These are phyloP conservation scores for Distichodus sexfasciatus DNA, from an alignment of 2,797 vertebrate species.

Conservation along the genomic window DNA sequence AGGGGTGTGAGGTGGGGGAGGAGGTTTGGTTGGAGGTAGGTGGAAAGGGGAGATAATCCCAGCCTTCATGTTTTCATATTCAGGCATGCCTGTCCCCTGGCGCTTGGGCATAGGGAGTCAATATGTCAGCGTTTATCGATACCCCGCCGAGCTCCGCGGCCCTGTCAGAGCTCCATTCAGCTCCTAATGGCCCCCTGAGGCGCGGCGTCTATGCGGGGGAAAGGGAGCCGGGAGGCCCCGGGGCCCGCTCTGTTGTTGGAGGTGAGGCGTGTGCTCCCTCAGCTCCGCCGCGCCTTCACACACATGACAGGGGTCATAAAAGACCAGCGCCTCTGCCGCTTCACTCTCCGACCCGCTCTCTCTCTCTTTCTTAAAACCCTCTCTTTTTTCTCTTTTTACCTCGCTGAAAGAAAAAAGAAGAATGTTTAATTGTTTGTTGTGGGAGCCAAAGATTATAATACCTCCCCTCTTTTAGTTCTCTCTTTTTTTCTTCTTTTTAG, in stretches of 20 bases:
- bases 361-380: slow-evolving; percentile 55
- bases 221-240: slow-evolving; percentile 77
- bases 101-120: slow-evolving; percentile 82
- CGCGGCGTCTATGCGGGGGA: slow-evolving; percentile 80
- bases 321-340: slow-evolving; percentile 69
- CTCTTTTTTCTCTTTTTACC: slow-evolving; percentile 56
- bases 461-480: slow-evolving; percentile 69
- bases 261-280: slow-evolving; percentile 80
- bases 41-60: slow-evolving; percentile 28
- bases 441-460: slow-evolving; percentile 78
- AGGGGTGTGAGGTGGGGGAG: too few species aligned
- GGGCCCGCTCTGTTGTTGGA: slow-evolving; percentile 80
- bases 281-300: slow-evolving; percentile 74
- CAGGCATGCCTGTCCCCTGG: slow-evolving; percentile 71
- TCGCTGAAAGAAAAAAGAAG: slow-evolving; percentile 72
- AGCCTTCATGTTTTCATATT: slow-evolving; percentile 82
- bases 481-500: slow-evolving; percentile 39
- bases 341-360: slow-evolving; percentile 49
- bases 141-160: slow-evolving; percentile 80
- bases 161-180: slow-evolving; percentile 90
- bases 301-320: slow-evolving; percentile 89
- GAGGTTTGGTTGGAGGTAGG: not conserved
- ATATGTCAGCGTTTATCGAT: slow-evolving; percentile 91
- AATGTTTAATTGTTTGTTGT: slow-evolving; percentile 82
- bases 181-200: slow-evolving; percentile 87